Percentiles rank a stretch among this genome's conserved stretches.
phyloP scores from a whole-genome alignment of 1,140 invertebrate genomes.

The Colletes gigas region DNA sequence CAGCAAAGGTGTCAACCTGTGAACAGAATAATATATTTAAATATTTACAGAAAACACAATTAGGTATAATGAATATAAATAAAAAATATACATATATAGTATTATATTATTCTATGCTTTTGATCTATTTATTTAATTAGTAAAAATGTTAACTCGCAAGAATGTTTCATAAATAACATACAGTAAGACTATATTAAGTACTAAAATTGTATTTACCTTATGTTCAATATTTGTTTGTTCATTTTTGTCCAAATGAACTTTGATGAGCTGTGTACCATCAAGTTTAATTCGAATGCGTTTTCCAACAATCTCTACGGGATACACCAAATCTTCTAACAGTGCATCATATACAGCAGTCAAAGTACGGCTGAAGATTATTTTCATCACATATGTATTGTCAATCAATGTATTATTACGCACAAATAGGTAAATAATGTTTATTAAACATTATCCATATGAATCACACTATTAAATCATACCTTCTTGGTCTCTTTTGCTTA shows the following conservation, averaged over 20 bases:
- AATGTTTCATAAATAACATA: background rate
- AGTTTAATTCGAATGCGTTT: conserved; percentile 97
- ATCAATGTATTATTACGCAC: background rate
- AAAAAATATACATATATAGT: too few relatives aligned
- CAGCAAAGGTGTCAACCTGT: conserved; percentile 98
- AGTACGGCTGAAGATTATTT: conserved; percentile 87
- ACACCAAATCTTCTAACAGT: conserved; percentile 98
- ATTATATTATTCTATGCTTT: too few relatives aligned
- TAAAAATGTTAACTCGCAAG: background rate
- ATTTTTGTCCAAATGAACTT: conserved; percentile 99
- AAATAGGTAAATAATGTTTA: background rate
- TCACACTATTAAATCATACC: conserved; percentile 76
- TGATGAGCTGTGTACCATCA: conserved; percentile 97
- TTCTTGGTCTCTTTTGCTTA: conserved; percentile 98
- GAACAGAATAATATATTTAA: conserved; percentile 48
- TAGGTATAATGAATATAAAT: background rate
- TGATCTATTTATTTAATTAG: too few relatives aligned
- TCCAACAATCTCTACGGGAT: conserved; percentile 99
- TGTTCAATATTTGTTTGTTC: conserved; percentile 99
- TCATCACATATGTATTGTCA: background rate
- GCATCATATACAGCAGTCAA: conserved; percentile 98
- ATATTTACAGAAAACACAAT: background rate
- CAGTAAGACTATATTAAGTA: background rate
- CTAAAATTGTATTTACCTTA: conserved; percentile 86
- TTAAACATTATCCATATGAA: background rate